Base-by-base conservation (phyloP, 2,113 vertebrate species). In the Syngnathus scovelli region DNA sequence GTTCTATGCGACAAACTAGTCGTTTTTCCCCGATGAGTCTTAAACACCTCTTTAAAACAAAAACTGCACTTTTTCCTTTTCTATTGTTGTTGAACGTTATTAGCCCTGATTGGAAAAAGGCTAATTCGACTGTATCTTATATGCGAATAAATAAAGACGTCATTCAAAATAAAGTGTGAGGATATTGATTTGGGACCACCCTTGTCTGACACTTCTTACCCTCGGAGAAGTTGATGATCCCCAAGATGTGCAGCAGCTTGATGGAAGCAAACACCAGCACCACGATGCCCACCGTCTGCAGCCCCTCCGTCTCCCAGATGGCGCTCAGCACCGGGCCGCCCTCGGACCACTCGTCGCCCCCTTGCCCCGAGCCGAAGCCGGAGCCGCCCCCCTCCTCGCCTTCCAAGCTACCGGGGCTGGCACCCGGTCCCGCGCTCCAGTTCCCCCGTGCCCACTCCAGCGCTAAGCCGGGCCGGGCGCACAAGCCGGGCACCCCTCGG, bases 151-250 rank as follows among this genome's bases (percentile, higher is more conserved):
- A 48, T 48, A 49, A 49, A 49, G 16, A 49, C 48, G 16, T 13
- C 43, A 44, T 13, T 19, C 48, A 49, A 8, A 49, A 49, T n/a
- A 18, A 16, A 46, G 44, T 5, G 13, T 16, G 15, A 5, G 44
- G 15, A 48, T 12, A 12, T 43, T 43, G 9, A 43, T 12, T 43
- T 4, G 41, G 41, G 41, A 43, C 27, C 41, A 43, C 16, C 46
- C 46, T 15, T 15, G 46, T 48, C 12, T 48, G 16, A 16, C 46
- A 49, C 46, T 49, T 56, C 94, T 98, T 98, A 99, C 97, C 97
- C 95, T 98, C 94, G 6, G 96, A 95, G 93, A 99, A 99, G 93
- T 93, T 95, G 92, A 99, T 98, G 87, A 99, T 92, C 87, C 97
- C 97, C 85, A 99, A 93, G 85, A 98, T 87, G 92, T 99, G 97